phyloP scores from a whole-genome alignment of 2,113 vertebrate genomes.

The Muntiacus muntjak region DNA sequence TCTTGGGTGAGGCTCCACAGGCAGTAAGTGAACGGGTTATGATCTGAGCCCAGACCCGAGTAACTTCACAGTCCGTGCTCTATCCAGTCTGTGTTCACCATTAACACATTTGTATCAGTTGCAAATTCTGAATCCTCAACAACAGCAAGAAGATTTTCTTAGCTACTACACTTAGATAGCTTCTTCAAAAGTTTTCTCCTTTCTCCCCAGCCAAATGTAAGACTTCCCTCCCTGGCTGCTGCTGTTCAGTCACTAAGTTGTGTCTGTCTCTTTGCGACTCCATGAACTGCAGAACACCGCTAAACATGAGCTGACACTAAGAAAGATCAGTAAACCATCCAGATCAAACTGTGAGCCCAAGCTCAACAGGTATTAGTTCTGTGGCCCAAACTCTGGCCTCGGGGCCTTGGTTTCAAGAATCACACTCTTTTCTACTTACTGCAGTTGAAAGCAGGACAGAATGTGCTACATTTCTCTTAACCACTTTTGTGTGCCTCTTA shows the following conservation, averaged over 20 bases:
- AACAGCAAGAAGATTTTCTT: background rate
- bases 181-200: background rate
- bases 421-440: background rate
- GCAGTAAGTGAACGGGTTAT: background rate
- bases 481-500: background rate
- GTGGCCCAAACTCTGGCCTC: background rate
- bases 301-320: background rate
- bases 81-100: background rate
- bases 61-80: background rate
- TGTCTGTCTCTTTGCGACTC: background rate
- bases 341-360: background rate
- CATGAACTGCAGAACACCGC: background rate
- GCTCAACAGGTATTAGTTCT: rapidly evolving
- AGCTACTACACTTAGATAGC: background rate
- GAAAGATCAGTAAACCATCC: background rate
- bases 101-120: background rate
- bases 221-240: background rate
- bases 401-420: background rate
- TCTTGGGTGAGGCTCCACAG: background rate
- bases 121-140: background rate
- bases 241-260: background rate
- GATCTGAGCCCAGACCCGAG: background rate
- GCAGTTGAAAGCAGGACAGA: background rate
- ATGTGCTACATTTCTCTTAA: background rate
- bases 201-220: background rate